Evolutionary conservation across 2,888 invertebrate species (phyloP).

Genomic region (Rotaria socialis): DNA sequence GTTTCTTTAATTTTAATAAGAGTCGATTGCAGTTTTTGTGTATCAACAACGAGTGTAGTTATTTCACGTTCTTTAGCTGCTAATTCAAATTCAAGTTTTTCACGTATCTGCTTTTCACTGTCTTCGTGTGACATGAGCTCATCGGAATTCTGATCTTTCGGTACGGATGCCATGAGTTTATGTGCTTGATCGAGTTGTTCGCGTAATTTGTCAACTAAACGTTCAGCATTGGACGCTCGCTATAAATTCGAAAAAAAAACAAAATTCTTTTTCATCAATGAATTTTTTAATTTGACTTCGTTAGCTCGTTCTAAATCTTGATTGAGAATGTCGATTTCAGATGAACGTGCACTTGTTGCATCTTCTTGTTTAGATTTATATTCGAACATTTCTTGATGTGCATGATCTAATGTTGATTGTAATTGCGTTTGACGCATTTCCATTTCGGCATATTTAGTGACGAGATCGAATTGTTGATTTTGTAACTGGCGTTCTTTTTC

Average conservation of each 20-base stretch:
- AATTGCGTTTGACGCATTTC: conserved; percentile 31
- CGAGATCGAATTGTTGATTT: conserved; percentile 35
- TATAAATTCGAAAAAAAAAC: conserved; percentile 58
- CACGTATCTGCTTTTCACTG: conserved; percentile 54
- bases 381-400: conserved; percentile 61
- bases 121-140: conserved; percentile 58
- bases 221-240: conserved; percentile 90
- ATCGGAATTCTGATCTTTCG: conserved; percentile 59
- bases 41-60: conserved; percentile 84
- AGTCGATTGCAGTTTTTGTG: conserved; percentile 78
- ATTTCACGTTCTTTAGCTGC: conserved; percentile 97
- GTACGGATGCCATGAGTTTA: conserved; percentile 41
- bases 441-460: conserved; percentile 40
- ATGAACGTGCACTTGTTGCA: conserved; percentile 59
- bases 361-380: conserved; percentile 61
- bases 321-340: conserved; percentile 63
- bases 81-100: conserved; percentile 73
- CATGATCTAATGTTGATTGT: conserved; percentile 55
- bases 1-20: conserved; percentile 76
- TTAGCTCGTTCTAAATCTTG: conserved; percentile 63
- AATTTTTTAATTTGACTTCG: conserved; percentile 54
- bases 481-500: conserved; percentile 30
- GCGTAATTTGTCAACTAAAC: conserved; percentile 83
- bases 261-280: conserved; percentile 48
- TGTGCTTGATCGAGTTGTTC: conserved; percentile 72